phyloP scores from a whole-genome alignment of 2,113 vertebrate genomes.

The Vireo altiloquus region DNA sequence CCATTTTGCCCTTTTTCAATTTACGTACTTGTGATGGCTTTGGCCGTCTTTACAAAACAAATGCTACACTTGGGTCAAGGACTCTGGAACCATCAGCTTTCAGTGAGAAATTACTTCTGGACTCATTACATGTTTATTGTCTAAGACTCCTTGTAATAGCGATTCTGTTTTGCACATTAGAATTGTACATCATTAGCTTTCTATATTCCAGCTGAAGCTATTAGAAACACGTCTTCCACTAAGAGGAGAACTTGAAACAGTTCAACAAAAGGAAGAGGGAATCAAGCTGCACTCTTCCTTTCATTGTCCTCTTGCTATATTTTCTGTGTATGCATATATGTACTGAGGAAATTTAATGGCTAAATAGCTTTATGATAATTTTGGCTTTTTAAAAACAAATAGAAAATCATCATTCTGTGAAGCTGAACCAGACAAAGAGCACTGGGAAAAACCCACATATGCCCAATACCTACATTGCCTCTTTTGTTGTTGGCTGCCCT shows the following conservation, averaged over 20 bases:
- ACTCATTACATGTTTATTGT: conserved; percentile 42
- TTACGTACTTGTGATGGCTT: neutral
- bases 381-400: neutral
- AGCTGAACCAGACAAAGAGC: neutral
- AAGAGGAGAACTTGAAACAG: neutral
- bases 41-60: conserved; percentile 1
- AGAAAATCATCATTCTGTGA: neutral
- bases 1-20: neutral
- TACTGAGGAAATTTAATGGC: neutral
- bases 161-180: conserved; percentile 37
- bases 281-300: neutral
- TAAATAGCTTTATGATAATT: neutral
- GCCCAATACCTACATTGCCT: neutral
- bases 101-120: conserved; percentile 12
- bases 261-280: conserved; percentile 25
- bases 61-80: neutral
- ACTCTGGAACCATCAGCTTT: neutral
- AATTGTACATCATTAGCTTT: conserved; percentile 28
- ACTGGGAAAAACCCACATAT: neutral
- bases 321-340: neutral
- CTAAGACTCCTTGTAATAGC: neutral
- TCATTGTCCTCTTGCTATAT: neutral
- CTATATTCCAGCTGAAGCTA: conserved; percentile 16
- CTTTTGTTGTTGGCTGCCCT: neutral
- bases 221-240: neutral